Evolutionary conservation across 1,140 invertebrate species (phyloP).

Genomic region (Procambarus virginalis): DNA sequence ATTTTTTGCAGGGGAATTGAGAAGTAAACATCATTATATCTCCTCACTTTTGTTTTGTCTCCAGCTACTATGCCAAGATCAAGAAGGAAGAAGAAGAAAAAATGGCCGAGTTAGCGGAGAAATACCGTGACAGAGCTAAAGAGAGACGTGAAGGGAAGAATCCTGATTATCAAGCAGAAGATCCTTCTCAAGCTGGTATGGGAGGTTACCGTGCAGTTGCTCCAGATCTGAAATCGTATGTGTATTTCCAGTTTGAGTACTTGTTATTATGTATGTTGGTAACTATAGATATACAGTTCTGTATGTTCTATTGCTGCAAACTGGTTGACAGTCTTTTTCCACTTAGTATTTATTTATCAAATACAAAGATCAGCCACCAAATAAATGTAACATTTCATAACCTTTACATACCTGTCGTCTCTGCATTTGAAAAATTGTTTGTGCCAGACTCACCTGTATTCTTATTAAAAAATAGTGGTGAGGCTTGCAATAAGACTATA

Average conservation of each 20-base stretch:
- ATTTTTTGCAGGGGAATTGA: slow-evolving; percentile 73
- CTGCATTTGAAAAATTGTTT: too few relatives aligned
- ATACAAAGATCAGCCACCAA: too few relatives aligned
- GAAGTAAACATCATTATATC: slow-evolving; percentile 70
- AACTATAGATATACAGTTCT: too few relatives aligned
- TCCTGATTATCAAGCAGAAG: slow-evolving; percentile 84
- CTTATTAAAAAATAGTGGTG: too few relatives aligned
- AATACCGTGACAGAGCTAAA: slow-evolving; percentile 94
- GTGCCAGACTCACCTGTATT: too few relatives aligned
- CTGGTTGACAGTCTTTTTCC: too few relatives aligned
- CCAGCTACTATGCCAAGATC: slow-evolving; percentile 91
- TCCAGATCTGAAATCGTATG: slow-evolving; percentile 92
- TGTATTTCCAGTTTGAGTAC: slow-evolving; percentile 66
- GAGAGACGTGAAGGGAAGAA: slow-evolving; percentile 91
- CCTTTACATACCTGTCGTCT: too few relatives aligned
- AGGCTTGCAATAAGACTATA: too few relatives aligned
- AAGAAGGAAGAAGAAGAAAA: slow-evolving; percentile 97
- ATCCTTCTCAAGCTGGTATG: slow-evolving; percentile 88
- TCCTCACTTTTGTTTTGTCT: slow-evolving; percentile 24
- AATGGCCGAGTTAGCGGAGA: slow-evolving; percentile 94
- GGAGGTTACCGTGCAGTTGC: slow-evolving; percentile 96
- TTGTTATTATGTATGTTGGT: too few relatives aligned
- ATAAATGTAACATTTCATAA: too few relatives aligned
- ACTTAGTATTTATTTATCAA: too few relatives aligned
- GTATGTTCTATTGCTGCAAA: too few relatives aligned